phyloP scores from a whole-genome alignment of 2,797 vertebrate species.

The Carapus acus region DNA sequence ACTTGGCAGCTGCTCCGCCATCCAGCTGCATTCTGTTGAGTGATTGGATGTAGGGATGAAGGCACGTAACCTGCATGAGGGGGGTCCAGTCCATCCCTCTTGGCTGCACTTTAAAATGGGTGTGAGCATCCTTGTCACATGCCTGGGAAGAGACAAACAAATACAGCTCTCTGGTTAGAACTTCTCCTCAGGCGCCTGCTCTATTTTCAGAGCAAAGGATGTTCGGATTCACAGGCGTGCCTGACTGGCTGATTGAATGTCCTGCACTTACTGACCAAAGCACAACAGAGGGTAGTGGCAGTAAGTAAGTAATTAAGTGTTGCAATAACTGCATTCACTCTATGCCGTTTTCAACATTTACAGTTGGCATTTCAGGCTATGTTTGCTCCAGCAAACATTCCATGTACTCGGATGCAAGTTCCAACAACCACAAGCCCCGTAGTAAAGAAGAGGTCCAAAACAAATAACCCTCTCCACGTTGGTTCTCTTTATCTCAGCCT shows the following conservation, averaged over 20 bases:
- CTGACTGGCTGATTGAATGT: slow-evolving; percentile 27
- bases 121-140: slow-evolving; percentile 65
- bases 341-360: slow-evolving; percentile 42
- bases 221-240: slow-evolving; percentile 16
- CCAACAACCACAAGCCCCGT: slow-evolving; percentile 33
- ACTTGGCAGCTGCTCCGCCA: slow-evolving; percentile 29
- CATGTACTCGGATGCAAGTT: slow-evolving; percentile 45
- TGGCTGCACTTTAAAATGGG: slow-evolving; percentile 47
- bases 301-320: slow-evolving; percentile 4
- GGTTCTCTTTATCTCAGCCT: not conserved
- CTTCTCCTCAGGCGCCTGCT: slow-evolving; percentile 22
- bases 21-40: slow-evolving; percentile 54
- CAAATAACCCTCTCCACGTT: slow-evolving; percentile 15
- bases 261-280: slow-evolving; percentile 22
- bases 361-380: slow-evolving; percentile 26
- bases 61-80: slow-evolving; percentile 19
- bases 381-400: slow-evolving; percentile 48
- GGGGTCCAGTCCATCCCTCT: slow-evolving; percentile 38
- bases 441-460: slow-evolving; percentile 16
- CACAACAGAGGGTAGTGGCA: not conserved
- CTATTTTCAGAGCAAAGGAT: slow-evolving; percentile 48
- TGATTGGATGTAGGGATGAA: slow-evolving; percentile 16
- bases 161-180: slow-evolving; percentile 48
- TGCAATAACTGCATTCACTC: slow-evolving; percentile 12
- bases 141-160: slow-evolving; percentile 56